Base-by-base conservation (phyloP, 2,797 vertebrate species). In the Hapalemur alaotrensis region DNA sequence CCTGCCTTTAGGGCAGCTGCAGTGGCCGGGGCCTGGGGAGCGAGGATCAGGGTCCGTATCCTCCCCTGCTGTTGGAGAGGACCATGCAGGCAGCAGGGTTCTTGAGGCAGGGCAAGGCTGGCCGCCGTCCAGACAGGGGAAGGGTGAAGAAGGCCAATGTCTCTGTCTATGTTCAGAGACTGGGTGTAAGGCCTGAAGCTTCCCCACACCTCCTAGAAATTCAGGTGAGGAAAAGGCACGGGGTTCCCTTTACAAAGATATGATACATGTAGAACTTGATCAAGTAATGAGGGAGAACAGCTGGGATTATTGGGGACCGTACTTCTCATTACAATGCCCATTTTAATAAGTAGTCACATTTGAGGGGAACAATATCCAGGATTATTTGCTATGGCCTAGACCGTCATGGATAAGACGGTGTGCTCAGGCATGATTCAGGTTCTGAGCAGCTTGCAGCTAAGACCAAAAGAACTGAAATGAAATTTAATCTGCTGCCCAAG, bases 1-100 rank as follows among this genome's bases (percentile, higher is more conserved):
- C 18, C 32, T 0, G 2, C 0, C 0, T 0, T 4, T 41, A 11
- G 30, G 70, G 48, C 28, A 2, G 25, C 1, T 5, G 76, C 22
- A 11, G 18, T 32, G 35, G n/a, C 48, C 0, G 6, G 43, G 38
- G 28, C 20, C 73, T 38, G 35, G 65, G 69, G 17, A 48, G 1
- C 11, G 0, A 1, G 17, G 35, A 69, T 18, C 32, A 67, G 15
- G 35, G 28, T n/a, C 23, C 38, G 5, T 6, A 1, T 75, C n/a
- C 41, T 23, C 5, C 30, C 17, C 41, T 69, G 48, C n/a, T 13
- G 1, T 7, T 23, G 52, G 52, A 59, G 81, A 50, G 22, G n/a
- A 50, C 9, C 28, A 25, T 23, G 11, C 43, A 6, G 22, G 81
- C 2, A 83, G 46, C 7, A 30, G 59, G 8, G 4, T 63, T 50